Conservation (phyloP, 2,797 vertebrate genomes). For the Cyclopterus lumpus region DNA sequence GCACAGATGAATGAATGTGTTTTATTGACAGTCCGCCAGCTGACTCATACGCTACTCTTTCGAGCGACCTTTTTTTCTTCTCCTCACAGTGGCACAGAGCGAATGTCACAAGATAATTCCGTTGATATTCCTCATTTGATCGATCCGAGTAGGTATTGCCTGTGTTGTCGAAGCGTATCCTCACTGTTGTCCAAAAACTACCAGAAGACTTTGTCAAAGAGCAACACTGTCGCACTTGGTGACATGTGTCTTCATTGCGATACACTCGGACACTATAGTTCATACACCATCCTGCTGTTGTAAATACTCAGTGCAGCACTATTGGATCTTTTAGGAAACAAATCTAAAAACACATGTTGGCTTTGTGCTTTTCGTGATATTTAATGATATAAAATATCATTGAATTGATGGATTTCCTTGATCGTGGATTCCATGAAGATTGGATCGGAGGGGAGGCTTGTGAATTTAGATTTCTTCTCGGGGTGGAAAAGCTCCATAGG, state of each 20-base stretch:
- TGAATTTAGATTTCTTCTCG: not conserved
- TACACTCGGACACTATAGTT: not conserved
- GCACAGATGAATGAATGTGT: conserved; percentile 30
- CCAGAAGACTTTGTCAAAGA: conserved; percentile 7
- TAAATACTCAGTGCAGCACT: not conserved
- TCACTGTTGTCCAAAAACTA: not conserved
- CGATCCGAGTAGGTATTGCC: not conserved
- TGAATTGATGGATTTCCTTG: too few species aligned
- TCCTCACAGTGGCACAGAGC: too few species aligned
- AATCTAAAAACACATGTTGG: not conserved
- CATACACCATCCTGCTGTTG: not conserved
- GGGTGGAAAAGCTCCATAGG: not conserved
- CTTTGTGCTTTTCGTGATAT: not conserved
- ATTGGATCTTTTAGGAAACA: not conserved
- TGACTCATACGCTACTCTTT: conserved; percentile 18
- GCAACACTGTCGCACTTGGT: not conserved
- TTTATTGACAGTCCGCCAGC: conserved; percentile 24
- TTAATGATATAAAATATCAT: too few species aligned
- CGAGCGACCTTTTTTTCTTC: not conserved
- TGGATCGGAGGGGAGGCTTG: not conserved
- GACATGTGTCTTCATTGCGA: conserved; percentile 3
- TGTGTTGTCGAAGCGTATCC: not conserved
- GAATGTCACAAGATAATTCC: not conserved
- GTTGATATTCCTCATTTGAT: not conserved
- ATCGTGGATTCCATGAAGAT: not conserved